Percentiles rank a stretch among this genome's conserved stretches.
Conservation (phyloP, 2,888 invertebrate species). For the Prionchulus punctatus region DNA sequence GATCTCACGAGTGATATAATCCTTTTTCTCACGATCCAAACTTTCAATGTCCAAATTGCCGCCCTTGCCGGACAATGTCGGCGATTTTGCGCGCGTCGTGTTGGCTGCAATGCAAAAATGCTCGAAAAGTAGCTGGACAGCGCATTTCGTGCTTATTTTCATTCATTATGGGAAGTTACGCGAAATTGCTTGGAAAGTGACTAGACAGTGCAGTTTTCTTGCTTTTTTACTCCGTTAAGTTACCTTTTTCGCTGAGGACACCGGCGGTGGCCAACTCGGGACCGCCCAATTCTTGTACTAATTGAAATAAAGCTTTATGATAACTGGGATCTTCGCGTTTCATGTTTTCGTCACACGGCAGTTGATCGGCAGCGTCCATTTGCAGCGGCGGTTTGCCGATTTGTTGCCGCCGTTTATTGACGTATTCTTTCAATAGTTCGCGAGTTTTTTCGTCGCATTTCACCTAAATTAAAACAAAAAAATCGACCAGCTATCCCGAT, state of each 20-base stretch:
- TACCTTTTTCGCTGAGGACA: too few relatives aligned
- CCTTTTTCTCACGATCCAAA: conserved; percentile 86
- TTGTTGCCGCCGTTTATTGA: conserved; percentile 8
- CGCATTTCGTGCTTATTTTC: too few relatives aligned
- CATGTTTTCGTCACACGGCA: conserved; percentile 21
- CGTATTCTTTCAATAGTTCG: conserved; percentile 72
- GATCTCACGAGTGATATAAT: conserved; percentile 88
- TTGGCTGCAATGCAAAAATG: too few relatives aligned
- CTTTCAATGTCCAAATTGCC: conserved; percentile 46
- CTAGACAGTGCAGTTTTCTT: too few relatives aligned
- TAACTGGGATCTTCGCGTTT: neutral
- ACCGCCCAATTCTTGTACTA: neutral
- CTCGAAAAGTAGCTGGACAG: too few relatives aligned
- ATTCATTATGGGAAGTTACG: too few relatives aligned
- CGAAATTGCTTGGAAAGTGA: too few relatives aligned
- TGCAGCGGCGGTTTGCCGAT: conserved; percentile 8
- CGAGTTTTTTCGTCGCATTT: conserved; percentile 95
- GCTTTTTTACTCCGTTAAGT: too few relatives aligned
- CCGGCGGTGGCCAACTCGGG: too few relatives aligned
- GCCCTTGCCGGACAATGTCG: too few relatives aligned
- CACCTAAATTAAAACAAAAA: conserved; percentile 26
- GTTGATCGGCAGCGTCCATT: conserved; percentile 13
- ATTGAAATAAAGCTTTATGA: neutral
- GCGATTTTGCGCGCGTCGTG: too few relatives aligned
- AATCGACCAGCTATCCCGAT: too few relatives aligned